Percentiles rank a stretch among this genome's conserved stretches.
Evolutionary conservation across 1,140 invertebrate genomes (phyloP).

Genomic region (Solen grandis): DNA sequence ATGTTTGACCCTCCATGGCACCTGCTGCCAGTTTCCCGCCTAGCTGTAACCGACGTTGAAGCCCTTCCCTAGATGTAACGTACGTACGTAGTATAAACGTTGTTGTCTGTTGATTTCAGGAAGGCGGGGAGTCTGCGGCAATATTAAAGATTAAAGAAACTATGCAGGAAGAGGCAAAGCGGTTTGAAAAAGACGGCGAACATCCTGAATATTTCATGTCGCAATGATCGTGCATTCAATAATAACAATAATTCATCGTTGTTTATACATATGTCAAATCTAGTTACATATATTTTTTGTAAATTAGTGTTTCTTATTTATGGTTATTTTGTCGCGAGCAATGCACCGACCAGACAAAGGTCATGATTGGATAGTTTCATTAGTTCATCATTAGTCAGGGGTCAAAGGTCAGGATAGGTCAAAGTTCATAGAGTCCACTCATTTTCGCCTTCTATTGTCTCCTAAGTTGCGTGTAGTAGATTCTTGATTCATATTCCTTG

Average conservation of each 20-base stretch:
- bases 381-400: not conserved
- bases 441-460: not conserved
- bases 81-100: conserved; percentile 3
- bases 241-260: not conserved
- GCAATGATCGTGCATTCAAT: conserved; percentile 56
- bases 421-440: not conserved
- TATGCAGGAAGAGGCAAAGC: conserved; percentile 99
- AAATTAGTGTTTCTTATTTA: not conserved
- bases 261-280: not conserved
- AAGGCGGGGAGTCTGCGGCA: conserved; percentile 98
- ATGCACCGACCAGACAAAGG: no score
- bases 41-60: not conserved
- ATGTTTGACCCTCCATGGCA: not conserved
- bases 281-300: not conserved
- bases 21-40: not conserved
- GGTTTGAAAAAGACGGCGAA: conserved; percentile 97
- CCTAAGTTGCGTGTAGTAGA: not conserved
- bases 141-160: conserved; percentile 99
- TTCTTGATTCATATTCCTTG: not conserved
- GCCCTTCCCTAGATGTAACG: not conserved
- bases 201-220: conserved; percentile 74
- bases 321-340: not conserved
- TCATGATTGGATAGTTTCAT: no score
- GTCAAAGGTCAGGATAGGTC: not conserved
- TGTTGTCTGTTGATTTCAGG: conserved; percentile 81